A percentile compares a stretch with the other conserved stretches of the same genome.
Conservation (phyloP, 2,888 invertebrate species). For the Scaeva pyrastri region DNA sequence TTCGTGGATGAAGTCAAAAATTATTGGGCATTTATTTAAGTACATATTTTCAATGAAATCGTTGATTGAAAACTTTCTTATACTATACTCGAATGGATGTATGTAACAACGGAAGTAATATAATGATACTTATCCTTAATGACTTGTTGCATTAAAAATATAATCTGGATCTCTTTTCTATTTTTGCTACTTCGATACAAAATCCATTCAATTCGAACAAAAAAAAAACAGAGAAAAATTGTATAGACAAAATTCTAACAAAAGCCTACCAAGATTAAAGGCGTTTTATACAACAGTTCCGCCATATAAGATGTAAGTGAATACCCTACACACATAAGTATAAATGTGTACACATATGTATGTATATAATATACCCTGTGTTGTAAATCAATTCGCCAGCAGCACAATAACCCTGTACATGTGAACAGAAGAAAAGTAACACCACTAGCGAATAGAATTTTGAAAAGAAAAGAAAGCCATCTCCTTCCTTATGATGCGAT, state of each 20-base stretch:
- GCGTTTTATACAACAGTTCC: slow-evolving; percentile 68
- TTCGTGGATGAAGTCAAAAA: no score
- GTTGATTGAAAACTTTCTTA: background rate
- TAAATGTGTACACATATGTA: background rate
- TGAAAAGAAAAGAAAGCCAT: slow-evolving; percentile 51
- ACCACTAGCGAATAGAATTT: slow-evolving; percentile 30
- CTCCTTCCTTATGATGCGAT: slow-evolving; percentile 15
- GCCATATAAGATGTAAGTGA: slow-evolving; percentile 30
- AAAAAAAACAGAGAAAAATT: background rate
- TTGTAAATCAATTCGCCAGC: slow-evolving; percentile 67
- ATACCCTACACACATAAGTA: no score
- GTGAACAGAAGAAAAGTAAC: slow-evolving; percentile 38
- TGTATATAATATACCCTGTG: slow-evolving; percentile 7
- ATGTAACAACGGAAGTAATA: background rate
- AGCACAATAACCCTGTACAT: slow-evolving; percentile 57
- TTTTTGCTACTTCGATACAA: slow-evolving; percentile 36
- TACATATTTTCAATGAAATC: slow-evolving; percentile 22
- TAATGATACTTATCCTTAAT: slow-evolving; percentile 44
- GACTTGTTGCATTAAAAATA: slow-evolving; percentile 68
- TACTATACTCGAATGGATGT: background rate
- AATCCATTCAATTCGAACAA: slow-evolving; percentile 53
- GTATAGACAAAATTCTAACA: slow-evolving; percentile 65
- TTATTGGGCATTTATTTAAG: background rate
- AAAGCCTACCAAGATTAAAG: slow-evolving; percentile 70
- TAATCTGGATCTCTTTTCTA: slow-evolving; percentile 31